Percentiles rank a stretch among this genome's conserved stretches.
Conservation (phyloP, 1,140 invertebrate species). For the Apis laboriosa region DNA sequence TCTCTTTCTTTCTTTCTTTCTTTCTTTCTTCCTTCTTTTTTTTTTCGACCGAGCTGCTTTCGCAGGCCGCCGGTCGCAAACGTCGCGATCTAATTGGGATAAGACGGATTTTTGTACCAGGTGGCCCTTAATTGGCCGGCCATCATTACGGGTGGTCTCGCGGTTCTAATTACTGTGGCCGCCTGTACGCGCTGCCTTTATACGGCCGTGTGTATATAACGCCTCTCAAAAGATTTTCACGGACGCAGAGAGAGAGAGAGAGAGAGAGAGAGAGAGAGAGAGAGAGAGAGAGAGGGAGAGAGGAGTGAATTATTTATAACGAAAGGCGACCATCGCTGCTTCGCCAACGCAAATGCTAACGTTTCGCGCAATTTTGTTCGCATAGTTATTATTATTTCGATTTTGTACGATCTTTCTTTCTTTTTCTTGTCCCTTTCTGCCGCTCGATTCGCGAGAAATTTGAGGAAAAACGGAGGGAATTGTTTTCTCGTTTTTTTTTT, state of each 20-base stretch:
- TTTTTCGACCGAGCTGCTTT: not conserved
- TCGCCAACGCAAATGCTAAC: not conserved
- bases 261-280: no score
- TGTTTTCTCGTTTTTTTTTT: no score
- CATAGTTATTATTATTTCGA: not conserved
- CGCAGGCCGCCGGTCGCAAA: conserved; percentile 32
- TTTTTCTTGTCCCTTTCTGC: no score
- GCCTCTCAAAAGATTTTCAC: conserved; percentile 3
- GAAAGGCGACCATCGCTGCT: not conserved
- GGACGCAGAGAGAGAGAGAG: not conserved
- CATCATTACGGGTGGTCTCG: conserved; percentile 60
- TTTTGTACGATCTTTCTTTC: not conserved
- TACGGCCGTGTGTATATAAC: not conserved
- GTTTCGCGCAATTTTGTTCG: not conserved
- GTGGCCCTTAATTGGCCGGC: conserved; percentile 64
- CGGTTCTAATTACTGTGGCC: conserved; percentile 43
- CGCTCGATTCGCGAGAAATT: no score
- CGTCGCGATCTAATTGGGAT: conserved; percentile 64
- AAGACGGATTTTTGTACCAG: conserved; percentile 60
- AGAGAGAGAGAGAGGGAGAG: no score
- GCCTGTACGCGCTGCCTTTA: conserved; percentile 9
- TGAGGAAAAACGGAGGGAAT: no score
- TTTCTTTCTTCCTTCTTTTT: not conserved
- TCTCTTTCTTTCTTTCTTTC: no score
- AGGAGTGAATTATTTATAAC: conserved; percentile 24